phyloP scores from a whole-genome alignment of 92 coral and sea anemone genomes.

The Epizoanthus stellaris region DNA sequence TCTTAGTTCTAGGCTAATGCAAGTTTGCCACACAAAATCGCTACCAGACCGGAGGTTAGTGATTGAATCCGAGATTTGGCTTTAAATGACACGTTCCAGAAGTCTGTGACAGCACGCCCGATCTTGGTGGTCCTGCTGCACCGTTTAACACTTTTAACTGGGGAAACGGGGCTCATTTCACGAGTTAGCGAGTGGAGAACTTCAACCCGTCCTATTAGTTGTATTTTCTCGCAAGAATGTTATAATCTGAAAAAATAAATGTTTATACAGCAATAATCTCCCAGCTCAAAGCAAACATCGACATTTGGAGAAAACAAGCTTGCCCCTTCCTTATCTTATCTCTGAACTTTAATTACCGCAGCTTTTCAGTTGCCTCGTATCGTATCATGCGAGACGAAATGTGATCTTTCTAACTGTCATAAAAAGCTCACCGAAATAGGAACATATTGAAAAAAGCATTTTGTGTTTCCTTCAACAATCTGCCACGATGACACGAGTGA shows the following conservation, averaged over 20 bases:
- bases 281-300: slow-evolving; percentile 55
- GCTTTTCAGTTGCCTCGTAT: slow-evolving; percentile 71
- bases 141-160: slow-evolving; percentile 49
- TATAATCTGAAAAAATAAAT: slow-evolving; percentile 49
- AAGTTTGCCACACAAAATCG: slow-evolving; percentile 8
- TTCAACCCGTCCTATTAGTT: slow-evolving; percentile 6
- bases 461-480: slow-evolving; percentile 82
- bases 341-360: slow-evolving; percentile 79
- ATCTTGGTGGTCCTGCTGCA: slow-evolving; percentile 22
- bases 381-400: slow-evolving; percentile 87
- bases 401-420: slow-evolving; percentile 85
- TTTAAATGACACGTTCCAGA: slow-evolving; percentile 32
- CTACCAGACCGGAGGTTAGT: not conserved
- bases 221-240: slow-evolving; percentile 8
- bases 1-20: slow-evolving; percentile 21
- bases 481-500: slow-evolving; percentile 74
- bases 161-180: slow-evolving; percentile 27
- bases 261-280: slow-evolving; percentile 49
- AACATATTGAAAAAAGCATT: slow-evolving; percentile 76
- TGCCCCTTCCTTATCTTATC: slow-evolving; percentile 94
- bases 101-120: slow-evolving; percentile 18
- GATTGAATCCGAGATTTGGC: slow-evolving; percentile 25
- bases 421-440: slow-evolving; percentile 65
- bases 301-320: slow-evolving; percentile 72
- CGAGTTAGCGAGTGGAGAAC: slow-evolving; percentile 43